Base-by-base conservation (phyloP, 2,888 invertebrate genomes). In the Nemurella pictetii region DNA sequence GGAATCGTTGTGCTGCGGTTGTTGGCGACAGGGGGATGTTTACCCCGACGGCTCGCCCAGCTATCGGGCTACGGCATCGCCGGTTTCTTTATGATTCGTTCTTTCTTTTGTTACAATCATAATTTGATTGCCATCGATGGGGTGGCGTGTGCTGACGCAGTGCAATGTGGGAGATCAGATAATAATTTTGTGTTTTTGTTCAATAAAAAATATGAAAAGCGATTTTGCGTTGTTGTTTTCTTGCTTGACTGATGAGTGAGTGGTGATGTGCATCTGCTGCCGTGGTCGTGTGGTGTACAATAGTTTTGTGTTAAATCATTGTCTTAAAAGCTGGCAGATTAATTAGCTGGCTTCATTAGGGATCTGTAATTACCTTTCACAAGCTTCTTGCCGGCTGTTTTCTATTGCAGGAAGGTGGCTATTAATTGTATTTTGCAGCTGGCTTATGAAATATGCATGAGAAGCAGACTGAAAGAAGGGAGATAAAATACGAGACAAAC, bases 81-180 rank as follows among this genome's bases (percentile, higher is more conserved):
- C 84, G 77, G 55, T 82, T 85, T 83, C 83, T 85, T 85, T 84
- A 84, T 83, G 83, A 85, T 86, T 85, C 83, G 83, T 55, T 85
- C 78, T 86, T 85, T 85, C 85, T 86, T 85, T 86, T 85, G 84
- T 86, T 85, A 86, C 83, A 84, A 73, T 84, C 82, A 86, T 85
- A 84, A 85, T 84, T 81, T 86, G 85, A 85, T 85, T 81, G 75
- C 81, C 72, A 81, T 78, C 81, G 84, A 30, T 29, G 75, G 30
- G 83, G 81, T 75, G 73, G 82, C 28, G 84, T 83, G 85, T 84
- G 84, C 55, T 12, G 55, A 55, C 20, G 55, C 82, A 81, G 77
- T 86, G 85, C 85, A 84, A 84, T 81, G 84, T 84, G 84, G 74
- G 80, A 84, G 84, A 84, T 26, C 30, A 78, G 29, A 78, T 55